phyloP scores from a whole-genome alignment of 2,113 vertebrate species.

The Monarcha castaneiventris region DNA sequence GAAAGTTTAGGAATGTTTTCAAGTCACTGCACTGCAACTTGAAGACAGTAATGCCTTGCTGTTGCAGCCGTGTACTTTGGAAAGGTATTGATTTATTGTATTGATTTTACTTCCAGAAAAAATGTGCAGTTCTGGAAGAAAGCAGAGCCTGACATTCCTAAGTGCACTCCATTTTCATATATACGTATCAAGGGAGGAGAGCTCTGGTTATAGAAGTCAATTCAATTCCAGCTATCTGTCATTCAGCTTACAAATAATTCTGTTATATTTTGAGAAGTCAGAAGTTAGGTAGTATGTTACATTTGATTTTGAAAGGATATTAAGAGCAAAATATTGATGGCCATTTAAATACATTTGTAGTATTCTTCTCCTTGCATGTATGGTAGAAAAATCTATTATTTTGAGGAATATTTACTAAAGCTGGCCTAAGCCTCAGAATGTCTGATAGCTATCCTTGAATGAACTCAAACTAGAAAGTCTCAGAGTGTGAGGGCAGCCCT shows the following conservation, averaged over 20 bases:
- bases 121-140: constrained; percentile 14
- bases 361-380: not conserved
- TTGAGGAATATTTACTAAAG: not conserved
- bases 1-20: constrained; percentile 12
- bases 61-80: not conserved
- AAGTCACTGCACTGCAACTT: not conserved
- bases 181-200: not conserved
- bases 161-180: constrained; percentile 36
- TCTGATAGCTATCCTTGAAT: not conserved
- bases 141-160: constrained; percentile 11
- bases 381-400: not conserved
- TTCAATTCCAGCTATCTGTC: constrained; percentile 24
- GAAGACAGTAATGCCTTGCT: not conserved
- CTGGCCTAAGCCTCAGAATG: not conserved
- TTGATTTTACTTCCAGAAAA: constrained; percentile 44
- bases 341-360: not conserved
- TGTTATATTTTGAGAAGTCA: not conserved
- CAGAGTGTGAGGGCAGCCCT: not conserved
- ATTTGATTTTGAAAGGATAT: not conserved
- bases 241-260: constrained; percentile 19
- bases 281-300: not conserved
- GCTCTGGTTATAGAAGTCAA: not conserved
- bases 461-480: not conserved
- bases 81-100: constrained; percentile 18
- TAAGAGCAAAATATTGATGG: not conserved